Base-by-base conservation (phyloP, 2,797 vertebrate genomes). In the Rhinatrema bivittatum region DNA sequence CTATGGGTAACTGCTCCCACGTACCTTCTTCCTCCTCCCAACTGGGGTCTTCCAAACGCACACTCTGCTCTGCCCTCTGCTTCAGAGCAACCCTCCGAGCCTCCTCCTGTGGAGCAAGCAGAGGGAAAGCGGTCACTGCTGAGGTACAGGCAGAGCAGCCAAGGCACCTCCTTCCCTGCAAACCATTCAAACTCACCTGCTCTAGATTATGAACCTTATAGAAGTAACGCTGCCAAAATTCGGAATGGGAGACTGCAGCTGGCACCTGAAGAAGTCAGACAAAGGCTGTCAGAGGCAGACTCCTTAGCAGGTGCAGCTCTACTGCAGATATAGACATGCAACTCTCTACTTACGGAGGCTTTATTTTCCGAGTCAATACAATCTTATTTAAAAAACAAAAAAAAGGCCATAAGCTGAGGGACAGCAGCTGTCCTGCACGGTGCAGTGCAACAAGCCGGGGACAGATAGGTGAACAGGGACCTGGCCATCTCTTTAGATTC, bases 191-290 rank as follows among this genome's bases (percentile, higher is more conserved):
- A 57, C 26, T 8, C 81, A 93, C 96, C 93, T 98, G 93, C 59
- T 95, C 87, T 69, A 98, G 60, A 50, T 95, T 88, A 73, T 94
- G 87, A 50, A 97, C 76, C 82, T 86, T 98, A 70, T 96, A 98
- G 78, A 99, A 99, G 77, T 99, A 99, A 9, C 95, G 87, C 62
- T 96, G 92, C 96, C 95, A 98, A 62, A 98, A 99, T 32, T 98
- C 96, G 0, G 84, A 76, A 58, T 98, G 96, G 37, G 93, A 80
- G 40, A 99, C 95, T 10, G 96, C 93, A 43, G 76, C 91, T 11
- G 91, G 93, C 13, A 94, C 93, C 93, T 96, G 57, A 17, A 16
- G 20, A 16, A 28, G 21, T 24, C 22, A 27, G 10, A 36, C n/a
- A n/a, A n/a, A n/a, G n/a, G n/a, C n/a, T n/a, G n/a, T n/a, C n/a